phyloP scores from a whole-genome alignment of 1,140 invertebrate species.

The Procambarus clarkii region DNA sequence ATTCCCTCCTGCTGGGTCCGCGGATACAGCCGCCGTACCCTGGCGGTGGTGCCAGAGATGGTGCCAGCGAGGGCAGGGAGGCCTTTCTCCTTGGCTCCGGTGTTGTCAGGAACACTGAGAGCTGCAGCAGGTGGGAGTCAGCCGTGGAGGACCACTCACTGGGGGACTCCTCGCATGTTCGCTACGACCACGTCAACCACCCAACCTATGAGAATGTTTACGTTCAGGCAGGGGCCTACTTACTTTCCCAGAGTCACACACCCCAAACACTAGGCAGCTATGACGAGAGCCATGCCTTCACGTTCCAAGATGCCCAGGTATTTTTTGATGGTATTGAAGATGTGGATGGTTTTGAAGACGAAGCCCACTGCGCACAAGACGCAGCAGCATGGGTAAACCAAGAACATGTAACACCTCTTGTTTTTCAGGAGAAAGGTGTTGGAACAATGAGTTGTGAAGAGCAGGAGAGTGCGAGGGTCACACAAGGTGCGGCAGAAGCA shows the following conservation, averaged over 20 bases:
- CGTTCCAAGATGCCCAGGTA: background rate
- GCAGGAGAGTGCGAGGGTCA: background rate
- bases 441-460: background rate
- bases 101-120: background rate
- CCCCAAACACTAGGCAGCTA: background rate
- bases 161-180: background rate
- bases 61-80: background rate
- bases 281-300: no score
- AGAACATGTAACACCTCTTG: background rate
- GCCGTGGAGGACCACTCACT: background rate
- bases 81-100: background rate
- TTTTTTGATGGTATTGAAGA: background rate
- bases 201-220: constrained; percentile 21
- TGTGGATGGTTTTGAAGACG: background rate
- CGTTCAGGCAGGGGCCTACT: background rate
- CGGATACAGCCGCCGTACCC: background rate
- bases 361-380: background rate
- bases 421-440: background rate
- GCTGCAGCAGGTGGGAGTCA: background rate
- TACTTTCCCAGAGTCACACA: background rate
- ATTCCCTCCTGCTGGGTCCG: background rate
- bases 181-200: background rate
- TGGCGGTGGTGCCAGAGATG: background rate
- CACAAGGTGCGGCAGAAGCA: background rate
- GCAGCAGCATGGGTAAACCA: background rate